phyloP scores from a whole-genome alignment of 2,113 vertebrate genomes.

The Microtus montanus region DNA sequence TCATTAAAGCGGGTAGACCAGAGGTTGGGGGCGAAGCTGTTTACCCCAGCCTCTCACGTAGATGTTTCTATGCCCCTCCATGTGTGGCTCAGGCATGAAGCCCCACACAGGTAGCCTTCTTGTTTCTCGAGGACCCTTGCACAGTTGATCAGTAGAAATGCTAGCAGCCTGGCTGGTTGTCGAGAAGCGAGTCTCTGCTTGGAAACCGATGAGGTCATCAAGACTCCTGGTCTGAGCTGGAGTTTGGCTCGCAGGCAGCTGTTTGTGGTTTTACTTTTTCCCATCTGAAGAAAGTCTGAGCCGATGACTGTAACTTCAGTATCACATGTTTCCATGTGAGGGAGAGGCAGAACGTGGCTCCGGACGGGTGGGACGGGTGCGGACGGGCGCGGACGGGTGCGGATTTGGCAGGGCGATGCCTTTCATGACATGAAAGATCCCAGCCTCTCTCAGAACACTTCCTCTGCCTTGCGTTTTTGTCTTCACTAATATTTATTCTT shows the following conservation, averaged over 20 bases:
- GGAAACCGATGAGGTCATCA: constrained; percentile 49
- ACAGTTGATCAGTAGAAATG: not conserved
- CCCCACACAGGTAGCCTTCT: not conserved
- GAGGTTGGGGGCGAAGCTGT: not conserved
- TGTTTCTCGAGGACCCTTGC: not conserved
- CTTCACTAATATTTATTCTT: constrained; percentile 85
- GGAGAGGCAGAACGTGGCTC: constrained; percentile 57
- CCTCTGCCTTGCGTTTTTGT: constrained; percentile 81
- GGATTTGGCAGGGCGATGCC: not conserved
- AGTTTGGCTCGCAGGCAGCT: constrained; percentile 49
- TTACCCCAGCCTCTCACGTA: not conserved
- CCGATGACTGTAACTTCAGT: constrained; percentile 49
- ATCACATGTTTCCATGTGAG: constrained; percentile 51
- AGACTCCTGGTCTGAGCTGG: constrained; percentile 27
- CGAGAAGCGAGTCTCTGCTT: constrained; percentile 34
- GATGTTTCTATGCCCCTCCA: not conserved
- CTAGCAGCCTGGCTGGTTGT: not conserved
- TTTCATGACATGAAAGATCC: constrained; percentile 80
- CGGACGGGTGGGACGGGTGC: not conserved
- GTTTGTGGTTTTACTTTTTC: constrained; percentile 70
- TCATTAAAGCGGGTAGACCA: not conserved
- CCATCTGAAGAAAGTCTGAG: constrained; percentile 78
- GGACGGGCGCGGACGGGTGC: not conserved
- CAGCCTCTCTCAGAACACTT: constrained; percentile 76
- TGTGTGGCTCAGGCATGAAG: not conserved